phyloP scores from a whole-genome alignment of 2,113 vertebrate genomes.

The Gorsachius goisagi region DNA sequence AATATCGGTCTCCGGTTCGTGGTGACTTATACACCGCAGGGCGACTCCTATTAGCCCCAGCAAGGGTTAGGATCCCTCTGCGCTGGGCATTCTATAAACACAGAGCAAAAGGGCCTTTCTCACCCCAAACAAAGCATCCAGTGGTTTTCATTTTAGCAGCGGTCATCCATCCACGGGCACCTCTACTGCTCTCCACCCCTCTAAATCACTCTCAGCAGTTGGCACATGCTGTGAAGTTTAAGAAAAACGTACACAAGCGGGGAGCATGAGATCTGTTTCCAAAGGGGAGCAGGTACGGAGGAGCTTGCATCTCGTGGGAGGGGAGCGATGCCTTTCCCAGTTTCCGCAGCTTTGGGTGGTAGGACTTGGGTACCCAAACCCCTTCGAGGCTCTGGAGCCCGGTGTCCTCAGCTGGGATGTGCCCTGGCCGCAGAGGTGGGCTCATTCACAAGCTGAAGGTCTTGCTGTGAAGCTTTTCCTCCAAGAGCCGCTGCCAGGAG shows the following conservation, averaged over 20 bases:
- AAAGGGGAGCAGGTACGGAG: neutral
- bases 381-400: neutral
- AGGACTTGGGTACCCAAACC: neutral
- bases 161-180: neutral
- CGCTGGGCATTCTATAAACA: neutral
- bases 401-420: neutral
- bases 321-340: neutral
- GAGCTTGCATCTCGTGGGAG: neutral
- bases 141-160: neutral
- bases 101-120: neutral
- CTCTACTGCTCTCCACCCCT: neutral
- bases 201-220: neutral
- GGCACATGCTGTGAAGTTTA: neutral
- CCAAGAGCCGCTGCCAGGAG: neutral
- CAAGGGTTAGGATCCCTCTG: neutral
- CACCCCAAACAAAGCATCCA: neutral
- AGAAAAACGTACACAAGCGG: neutral
- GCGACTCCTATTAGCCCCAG: neutral
- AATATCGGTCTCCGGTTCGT: neutral
- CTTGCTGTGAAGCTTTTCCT: neutral
- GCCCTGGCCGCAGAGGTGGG: neutral
- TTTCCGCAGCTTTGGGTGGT: neutral
- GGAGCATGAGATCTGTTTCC: neutral
- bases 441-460: neutral
- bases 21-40: neutral